Conservation (phyloP, 2,888 invertebrate genomes). For the Pinctada fucata region DNA sequence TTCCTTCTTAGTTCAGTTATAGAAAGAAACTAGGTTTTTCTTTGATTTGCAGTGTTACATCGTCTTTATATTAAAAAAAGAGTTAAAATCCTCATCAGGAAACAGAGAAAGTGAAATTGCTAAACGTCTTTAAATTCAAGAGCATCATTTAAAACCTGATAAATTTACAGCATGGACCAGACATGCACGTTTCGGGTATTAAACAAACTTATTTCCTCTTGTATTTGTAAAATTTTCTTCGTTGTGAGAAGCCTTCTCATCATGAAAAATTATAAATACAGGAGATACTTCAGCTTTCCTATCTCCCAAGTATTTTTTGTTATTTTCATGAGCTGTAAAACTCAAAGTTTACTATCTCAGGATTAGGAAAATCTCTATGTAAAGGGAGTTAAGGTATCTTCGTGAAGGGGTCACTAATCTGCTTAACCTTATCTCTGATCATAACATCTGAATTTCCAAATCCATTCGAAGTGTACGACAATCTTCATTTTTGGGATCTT, state of each 20-base stretch:
- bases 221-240: neutral
- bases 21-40: no score
- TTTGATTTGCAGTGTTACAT: no score
- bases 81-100: neutral
- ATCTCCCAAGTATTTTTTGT: neutral
- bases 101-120: neutral
- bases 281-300: slow-evolving; percentile 10
- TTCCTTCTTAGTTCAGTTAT: no score
- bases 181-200: no score
- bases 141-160: no score
- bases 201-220: neutral
- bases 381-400: neutral
- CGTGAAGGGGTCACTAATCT: neutral
- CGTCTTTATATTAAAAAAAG: no score
- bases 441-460: slow-evolving; percentile 17
- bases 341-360: slow-evolving; percentile 7
- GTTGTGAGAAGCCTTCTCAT: slow-evolving; percentile 6
- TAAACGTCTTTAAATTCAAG: no score
- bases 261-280: neutral
- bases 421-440: neutral
- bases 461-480: neutral
- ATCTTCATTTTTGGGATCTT: slow-evolving; percentile 16
- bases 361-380: neutral
- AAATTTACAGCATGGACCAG: no score
- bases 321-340: neutral